These are phyloP conservation scores for Mesodorylaimus sp. DNA, from an alignment of 2,888 invertebrate genomes.

Conservation along the genomic window DNA sequence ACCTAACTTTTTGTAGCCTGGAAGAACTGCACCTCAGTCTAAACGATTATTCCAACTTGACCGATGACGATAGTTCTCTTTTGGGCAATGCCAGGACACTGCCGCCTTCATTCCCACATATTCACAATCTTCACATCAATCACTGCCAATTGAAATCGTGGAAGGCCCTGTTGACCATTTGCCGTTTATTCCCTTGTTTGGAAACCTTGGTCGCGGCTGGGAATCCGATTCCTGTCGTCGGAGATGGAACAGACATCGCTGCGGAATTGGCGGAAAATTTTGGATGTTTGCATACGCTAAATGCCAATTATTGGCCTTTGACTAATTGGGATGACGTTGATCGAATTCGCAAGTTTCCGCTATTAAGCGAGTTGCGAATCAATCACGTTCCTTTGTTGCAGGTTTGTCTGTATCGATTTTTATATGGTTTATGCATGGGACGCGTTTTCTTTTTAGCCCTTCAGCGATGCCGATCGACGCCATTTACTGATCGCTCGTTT, in stretches of 20 bases:
- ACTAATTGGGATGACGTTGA: constrained; percentile 76
- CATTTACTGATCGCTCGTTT: constrained; percentile 28
- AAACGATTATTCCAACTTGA: constrained; percentile 43
- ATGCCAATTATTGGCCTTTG: constrained; percentile 31
- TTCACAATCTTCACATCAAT: constrained; percentile 65
- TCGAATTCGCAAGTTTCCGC: constrained; percentile 59
- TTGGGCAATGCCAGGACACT: background rate
- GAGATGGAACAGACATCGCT: constrained; percentile 12
- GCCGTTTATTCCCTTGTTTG: constrained; percentile 62
- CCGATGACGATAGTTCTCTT: constrained; percentile 1
- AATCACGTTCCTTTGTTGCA: constrained; percentile 47
- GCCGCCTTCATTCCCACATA: constrained; percentile 42
- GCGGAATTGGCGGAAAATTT: too few relatives aligned
- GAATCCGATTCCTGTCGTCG: constrained; percentile 21
- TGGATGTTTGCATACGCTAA: constrained; percentile 14
- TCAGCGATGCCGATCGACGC: constrained; percentile 21
- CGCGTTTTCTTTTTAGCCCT: background rate
- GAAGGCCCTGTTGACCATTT: constrained; percentile 62
- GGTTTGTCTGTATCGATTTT: background rate
- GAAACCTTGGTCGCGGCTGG: constrained; percentile 54
- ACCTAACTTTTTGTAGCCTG: constrained; percentile 36
- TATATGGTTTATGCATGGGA: background rate
- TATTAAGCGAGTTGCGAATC: constrained; percentile 60
- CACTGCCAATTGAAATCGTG: constrained; percentile 67
- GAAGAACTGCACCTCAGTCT: constrained; percentile 80